Base-by-base conservation (phyloP, 1,140 invertebrate species). In the Magallana angulata region DNA sequence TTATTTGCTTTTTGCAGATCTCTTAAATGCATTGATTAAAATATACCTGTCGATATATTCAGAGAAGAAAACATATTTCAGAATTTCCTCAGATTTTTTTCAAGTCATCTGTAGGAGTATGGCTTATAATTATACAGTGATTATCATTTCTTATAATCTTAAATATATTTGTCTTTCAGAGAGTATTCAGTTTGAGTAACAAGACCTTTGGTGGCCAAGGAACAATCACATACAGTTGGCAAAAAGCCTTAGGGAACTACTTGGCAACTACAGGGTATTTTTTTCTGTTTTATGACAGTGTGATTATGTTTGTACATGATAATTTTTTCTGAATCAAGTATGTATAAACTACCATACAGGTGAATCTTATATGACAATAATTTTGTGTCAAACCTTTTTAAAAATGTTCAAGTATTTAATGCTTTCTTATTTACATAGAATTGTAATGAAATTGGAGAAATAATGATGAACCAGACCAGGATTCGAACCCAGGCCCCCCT, bases 121-220 rank as follows among this genome's bases (percentile, higher is more conserved):
- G 36, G 36, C 36, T 48, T 48, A 48, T 48, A 4, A 48, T 48
- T 48, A 48, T 48, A 48, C 36, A 48, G 36, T 5, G 36, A 48
- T 48, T 4, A 48, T 48, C 36, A 48, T 48, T 48, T 24, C 5
- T 48, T 48, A 48, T 48, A 48, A 48, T 48, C 5, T 48, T 48
- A 48, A 48, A 4, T 48, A 48, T 48, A 57, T 8, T 87, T 87
- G 24, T 90, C 24, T 24, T 24, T 24, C 24, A 98, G 97, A 95
- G 97, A 85, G 95, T 98, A 82, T 98, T 98, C 94, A 93, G 93
- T 84, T 90, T 95, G 57, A 91, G 92, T 18, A 93, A 94, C 18
- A 93, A 92, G 87, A 89, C 91, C 9, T 94, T 95, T 91, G 95
- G 95, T 56, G 95, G 95, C 16, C 89, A 91, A 81, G 96, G 95